phyloP scores from a whole-genome alignment of 64 coral and sea anemone species.

The Exaiptasia diaphana region DNA sequence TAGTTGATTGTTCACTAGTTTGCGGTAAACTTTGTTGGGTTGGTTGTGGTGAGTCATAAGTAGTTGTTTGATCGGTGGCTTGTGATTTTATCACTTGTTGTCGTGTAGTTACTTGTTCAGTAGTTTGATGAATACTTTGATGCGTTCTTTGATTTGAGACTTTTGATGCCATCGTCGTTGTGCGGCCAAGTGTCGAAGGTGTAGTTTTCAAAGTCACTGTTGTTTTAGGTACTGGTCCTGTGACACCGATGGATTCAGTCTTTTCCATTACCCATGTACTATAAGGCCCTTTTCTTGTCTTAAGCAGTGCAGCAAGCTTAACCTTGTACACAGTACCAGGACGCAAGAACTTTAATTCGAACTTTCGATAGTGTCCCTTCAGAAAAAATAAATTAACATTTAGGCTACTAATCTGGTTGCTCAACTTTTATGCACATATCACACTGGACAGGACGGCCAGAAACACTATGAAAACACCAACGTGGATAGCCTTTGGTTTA shows the following conservation, averaged over 20 bases:
- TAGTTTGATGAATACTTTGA: neutral
- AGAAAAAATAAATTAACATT: neutral
- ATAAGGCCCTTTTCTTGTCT: neutral
- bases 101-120: neutral
- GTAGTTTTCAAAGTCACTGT: neutral
- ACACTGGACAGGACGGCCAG: neutral
- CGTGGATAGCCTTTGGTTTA: neutral
- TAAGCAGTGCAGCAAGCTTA: neutral
- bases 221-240: neutral
- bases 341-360: neutral
- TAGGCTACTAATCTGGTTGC: too few relatives aligned
- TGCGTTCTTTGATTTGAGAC: too few relatives aligned
- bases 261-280: neutral
- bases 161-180: too few relatives aligned
- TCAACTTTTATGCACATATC: neutral
- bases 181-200: neutral
- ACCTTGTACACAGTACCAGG: neutral
- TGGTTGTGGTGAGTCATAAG: neutral
- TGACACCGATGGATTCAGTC: neutral
- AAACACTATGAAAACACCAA: neutral
- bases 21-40: neutral
- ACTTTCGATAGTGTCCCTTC: neutral
- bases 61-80: neutral
- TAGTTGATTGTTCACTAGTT: neutral
- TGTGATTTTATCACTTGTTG: neutral